Evolutionary conservation across 2,113 vertebrate species (phyloP), one percentile per base, ranked within the genome.

Genomic region (Hassar affinis): DNA sequence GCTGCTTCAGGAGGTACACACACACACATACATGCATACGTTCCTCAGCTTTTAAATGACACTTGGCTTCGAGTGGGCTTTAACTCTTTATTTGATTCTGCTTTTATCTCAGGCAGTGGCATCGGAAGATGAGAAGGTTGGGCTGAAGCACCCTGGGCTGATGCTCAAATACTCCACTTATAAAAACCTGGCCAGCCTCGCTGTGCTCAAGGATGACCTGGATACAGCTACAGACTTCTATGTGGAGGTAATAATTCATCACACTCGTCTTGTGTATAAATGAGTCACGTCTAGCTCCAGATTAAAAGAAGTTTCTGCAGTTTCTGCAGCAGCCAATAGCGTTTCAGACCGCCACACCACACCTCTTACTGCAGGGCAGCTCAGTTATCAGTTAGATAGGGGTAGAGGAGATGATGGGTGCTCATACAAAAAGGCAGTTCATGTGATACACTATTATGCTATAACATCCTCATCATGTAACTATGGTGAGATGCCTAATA

Each of bases 151-250:
- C 88, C 97, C 98, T 0, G 98, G 98, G 7, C 90, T 99, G 87
- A 98, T 99, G 95, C 90, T 99, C 78, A 99, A 99, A 84, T 99
- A 99, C 84, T 99, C 98, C 47, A 99, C 98, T 0, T 99, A 97
- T 80, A 99, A 99, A 90, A 99, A 99, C 91, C 87, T 99, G 82
- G 98, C 97, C 2, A 98, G 95, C 75, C 91, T 99, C 88, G 91
- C 98, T 27, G 95, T 95, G 2, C 94, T 94, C 4, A 90, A 94
- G 9, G 97, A 97, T 80, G 95, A 99, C 85, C 89, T 97, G 17
- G 95, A 97, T 88, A 98, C 95, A 0, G 97, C 98, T 11, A 98
- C 98, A 96, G 96, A 97, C 80, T 96, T 98, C 91, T 98, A 99
- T 81, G 89, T 99, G 81, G 96, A 99, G 96, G 98, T 99, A 88